Evolutionary conservation across 2,888 invertebrate species (phyloP), one percentile per base, ranked within the genome.

Genomic region (Lamproptera curius): DNA sequence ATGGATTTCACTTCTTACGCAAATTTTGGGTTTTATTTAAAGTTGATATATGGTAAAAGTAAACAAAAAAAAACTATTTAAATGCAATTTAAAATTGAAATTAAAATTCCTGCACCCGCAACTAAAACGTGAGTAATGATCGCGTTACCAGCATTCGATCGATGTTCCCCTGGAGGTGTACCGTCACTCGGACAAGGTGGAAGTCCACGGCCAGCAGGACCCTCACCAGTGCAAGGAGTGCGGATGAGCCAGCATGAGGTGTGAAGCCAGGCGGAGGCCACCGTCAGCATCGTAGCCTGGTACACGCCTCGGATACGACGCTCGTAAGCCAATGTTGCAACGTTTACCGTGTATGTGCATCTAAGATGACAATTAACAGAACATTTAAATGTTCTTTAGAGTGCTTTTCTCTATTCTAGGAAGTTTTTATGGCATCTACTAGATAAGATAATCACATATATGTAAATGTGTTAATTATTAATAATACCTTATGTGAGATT

Each of bases 271-370:
- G 87, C 83, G 0, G 87, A 69, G 1, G 73, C 33, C 40, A 84
- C 76, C 0, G 85, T 85, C 4, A 87, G 70, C 11, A 62, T 64
- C 1, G 73, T 81, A 2, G 83, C 84, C 50, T 84, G 84, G 65
- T 80, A 84, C 16, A 86, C 85, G 2, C 85, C 85, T 1, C 81
- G 76, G 50, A 86, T 84, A 9, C 78, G 77, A 1, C 84, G 74
- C 57, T 84, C 79, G 54, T 79, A 86, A 1, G 67, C 70, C 34
- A 86, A 59, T 0, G 87, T 83, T 1, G 76, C 83, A 8, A 85
- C 84, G 53, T 86, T 86, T 11, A 85, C 69, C 0, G 83, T 74
- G 55, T 82, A 85, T 0, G 79, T 63, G 54, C 85, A 83, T 1
- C 83, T 83, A 50, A 23, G 23, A 8, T 4, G 8, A 23, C 23